Base-by-base conservation (phyloP, 2,888 invertebrate genomes). In the Scaeva pyrastri region DNA sequence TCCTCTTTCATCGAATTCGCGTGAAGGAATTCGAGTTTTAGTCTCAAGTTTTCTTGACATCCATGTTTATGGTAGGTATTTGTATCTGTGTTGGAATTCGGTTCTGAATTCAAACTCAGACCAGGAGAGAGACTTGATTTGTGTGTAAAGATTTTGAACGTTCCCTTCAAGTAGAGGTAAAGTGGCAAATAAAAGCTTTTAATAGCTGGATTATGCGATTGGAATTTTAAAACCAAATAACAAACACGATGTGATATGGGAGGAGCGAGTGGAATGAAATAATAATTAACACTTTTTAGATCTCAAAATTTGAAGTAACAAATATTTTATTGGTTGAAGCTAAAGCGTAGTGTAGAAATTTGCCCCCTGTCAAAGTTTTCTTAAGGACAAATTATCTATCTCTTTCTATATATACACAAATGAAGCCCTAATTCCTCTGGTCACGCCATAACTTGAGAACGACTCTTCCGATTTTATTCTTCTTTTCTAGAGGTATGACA, bases 161-260 rank as follows among this genome's bases (percentile, higher is more conserved):
- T 26, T 71, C 26, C 26, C 36, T 19, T 41, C 0, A 19, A 31
- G 41, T 19, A 26, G 62, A 48, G 50, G 21, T 50, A n/a, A 21
- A 66, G 14, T 64, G 56, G 71, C 21, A 81, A 72, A 66, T 73
- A 56, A 55, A 76, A 64, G 68, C 73, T 73, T 81, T 70, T 55
- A 68, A 70, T 70, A 62, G 62, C 43, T 16, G 70, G 81, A 85
- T 78, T 85, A 81, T 73, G 81, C 45, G 80, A 73, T 62, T 73
- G 81, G 85, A 81, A 85, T 85, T 80, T 81, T 73, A 50, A 77
- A 80, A 55, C 71, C 48, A 10, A 41, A 19, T 26, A 7, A 52
- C 12, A 31, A 36, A 36, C 21, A 7, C 52, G 7, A 26, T 36
- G 11, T 41, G 11, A 39, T 11, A 48, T 6, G 10, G 43, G n/a